Evolutionary conservation across 2,113 vertebrate genomes (phyloP).

Genomic region (Oxyruncus cristatus): DNA sequence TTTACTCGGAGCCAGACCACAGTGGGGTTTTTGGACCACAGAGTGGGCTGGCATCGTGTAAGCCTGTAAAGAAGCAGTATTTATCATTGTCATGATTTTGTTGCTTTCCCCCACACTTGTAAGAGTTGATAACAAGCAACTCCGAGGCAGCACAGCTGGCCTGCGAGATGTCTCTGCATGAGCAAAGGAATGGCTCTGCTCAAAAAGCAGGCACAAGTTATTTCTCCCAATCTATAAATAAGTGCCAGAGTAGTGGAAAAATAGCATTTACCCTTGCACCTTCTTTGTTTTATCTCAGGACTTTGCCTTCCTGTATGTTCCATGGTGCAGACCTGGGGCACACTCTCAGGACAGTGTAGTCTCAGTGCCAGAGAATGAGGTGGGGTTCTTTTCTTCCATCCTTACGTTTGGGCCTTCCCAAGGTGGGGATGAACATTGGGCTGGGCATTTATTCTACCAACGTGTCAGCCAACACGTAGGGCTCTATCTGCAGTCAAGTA

Average conservation of each 20-base stretch:
- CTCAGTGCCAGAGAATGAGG: neutral
- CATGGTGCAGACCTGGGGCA: neutral
- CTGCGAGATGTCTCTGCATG: neutral
- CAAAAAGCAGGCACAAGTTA: neutral
- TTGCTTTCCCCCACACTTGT: neutral
- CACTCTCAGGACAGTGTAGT: neutral
- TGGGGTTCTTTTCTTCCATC: rapidly evolving
- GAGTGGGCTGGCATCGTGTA: neutral
- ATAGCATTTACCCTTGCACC: neutral
- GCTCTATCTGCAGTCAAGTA: neutral
- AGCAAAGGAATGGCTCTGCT: slow-evolving; percentile 1
- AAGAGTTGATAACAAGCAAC: neutral
- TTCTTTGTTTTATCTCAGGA: neutral
- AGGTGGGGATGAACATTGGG: neutral
- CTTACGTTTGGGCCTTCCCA: neutral
- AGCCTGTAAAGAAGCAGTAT: neutral
- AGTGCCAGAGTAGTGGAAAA: neutral
- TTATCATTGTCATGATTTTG: slow-evolving; percentile 2
- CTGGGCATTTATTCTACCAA: neutral
- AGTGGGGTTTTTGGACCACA: slow-evolving; percentile 13
- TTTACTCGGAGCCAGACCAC: neutral
- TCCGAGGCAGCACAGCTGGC: slow-evolving; percentile 41
- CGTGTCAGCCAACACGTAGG: neutral
- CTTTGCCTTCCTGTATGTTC: neutral
- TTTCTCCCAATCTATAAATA: neutral